Percentiles rank a stretch among this genome's conserved stretches.
phyloP scores from a whole-genome alignment of 2,797 vertebrate genomes.

The Hydrocynus forskahlii region DNA sequence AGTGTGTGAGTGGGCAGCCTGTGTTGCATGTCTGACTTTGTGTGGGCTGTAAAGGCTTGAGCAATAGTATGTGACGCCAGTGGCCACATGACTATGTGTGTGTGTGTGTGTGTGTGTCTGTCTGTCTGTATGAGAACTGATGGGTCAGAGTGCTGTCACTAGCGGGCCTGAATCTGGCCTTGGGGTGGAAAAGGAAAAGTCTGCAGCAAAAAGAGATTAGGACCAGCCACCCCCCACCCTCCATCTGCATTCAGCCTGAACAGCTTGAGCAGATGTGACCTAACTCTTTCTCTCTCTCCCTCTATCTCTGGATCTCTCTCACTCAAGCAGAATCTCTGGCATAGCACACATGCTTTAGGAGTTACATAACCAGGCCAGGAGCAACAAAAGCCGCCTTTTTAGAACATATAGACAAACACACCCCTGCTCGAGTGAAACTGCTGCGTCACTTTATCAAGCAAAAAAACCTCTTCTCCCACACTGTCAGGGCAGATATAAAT shows the following conservation, averaged over 20 bases:
- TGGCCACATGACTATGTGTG: background rate
- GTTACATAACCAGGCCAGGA: slow-evolving; percentile 33
- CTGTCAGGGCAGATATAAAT: background rate
- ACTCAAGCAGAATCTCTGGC: slow-evolving; percentile 8
- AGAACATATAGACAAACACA: slow-evolving; percentile 19
- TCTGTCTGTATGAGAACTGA: slow-evolving; percentile 25
- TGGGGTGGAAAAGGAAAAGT: background rate
- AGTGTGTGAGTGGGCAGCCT: slow-evolving; percentile 38
- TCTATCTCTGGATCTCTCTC: background rate
- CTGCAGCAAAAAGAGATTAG: background rate
- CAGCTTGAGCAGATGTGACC: slow-evolving; percentile 4
- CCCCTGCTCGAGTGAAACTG: background rate
- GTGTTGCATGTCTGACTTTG: slow-evolving; percentile 33
- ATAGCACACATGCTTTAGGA: slow-evolving; percentile 27
- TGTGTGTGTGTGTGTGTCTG: slow-evolving; percentile 12
- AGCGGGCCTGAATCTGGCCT: background rate
- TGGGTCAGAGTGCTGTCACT: slow-evolving; percentile 37
- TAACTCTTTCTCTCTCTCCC: background rate
- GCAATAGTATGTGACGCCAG: slow-evolving; percentile 1
- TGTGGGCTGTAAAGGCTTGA: slow-evolving; percentile 38
- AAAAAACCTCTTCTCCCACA: background rate
- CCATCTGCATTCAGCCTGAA: slow-evolving; percentile 14
- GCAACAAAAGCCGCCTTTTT: slow-evolving; percentile 18
- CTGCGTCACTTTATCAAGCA: background rate
- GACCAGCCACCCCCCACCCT: background rate